These are phyloP conservation scores for Calliopum simillimum DNA, from an alignment of 2,888 invertebrate genomes.

Conservation along the genomic window DNA sequence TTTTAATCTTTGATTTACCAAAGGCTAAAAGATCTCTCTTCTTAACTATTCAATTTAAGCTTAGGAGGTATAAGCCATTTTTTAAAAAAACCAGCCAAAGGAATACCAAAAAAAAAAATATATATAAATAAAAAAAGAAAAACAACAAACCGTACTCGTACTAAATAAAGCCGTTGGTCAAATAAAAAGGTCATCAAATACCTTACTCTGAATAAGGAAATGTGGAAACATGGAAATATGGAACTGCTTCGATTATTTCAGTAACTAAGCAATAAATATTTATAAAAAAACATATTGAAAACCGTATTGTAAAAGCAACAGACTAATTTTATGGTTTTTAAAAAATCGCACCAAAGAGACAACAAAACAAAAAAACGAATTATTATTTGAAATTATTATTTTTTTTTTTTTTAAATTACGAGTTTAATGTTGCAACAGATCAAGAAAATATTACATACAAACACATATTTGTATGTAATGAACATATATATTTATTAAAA, in stretches of 20 bases:
- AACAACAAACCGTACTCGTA: neutral
- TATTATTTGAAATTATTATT: constrained; percentile 2
- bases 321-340: too few species aligned
- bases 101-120: constrained; percentile 1
- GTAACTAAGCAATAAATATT: constrained; percentile 34
- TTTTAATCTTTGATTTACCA: constrained; percentile 5
- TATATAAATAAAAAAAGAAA: too few species aligned
- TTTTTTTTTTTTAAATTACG: constrained; percentile 20
- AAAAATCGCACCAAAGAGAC: constrained; percentile 24
- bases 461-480: neutral
- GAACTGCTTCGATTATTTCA: constrained; percentile 21
- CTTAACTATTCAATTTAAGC: neutral
- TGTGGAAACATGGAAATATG: neutral
- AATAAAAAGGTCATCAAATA: neutral
- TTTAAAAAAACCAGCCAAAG: neutral
- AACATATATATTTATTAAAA: constrained; percentile 11
- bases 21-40: neutral
- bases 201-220: neutral
- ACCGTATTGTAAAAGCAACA: constrained; percentile 7
- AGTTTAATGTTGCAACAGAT: constrained; percentile 12
- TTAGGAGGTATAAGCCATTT: neutral
- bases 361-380: constrained; percentile 11
- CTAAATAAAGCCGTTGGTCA: neutral
- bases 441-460: neutral
- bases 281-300: constrained; percentile 19